Evolutionary conservation across 2,888 invertebrate species (phyloP).

Genomic region (Metacarcinus magister): DNA sequence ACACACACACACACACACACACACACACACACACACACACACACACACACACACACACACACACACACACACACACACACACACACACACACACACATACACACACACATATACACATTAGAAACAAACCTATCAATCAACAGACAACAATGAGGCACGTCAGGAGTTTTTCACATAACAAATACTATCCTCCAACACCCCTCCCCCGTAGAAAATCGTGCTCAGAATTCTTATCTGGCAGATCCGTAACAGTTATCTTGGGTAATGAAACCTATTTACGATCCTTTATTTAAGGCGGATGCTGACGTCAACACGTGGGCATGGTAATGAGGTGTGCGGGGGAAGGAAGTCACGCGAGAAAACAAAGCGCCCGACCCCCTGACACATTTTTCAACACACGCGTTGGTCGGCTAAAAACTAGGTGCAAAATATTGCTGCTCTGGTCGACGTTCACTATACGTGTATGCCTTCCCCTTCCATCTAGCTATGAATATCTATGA

Average conservation of each 20-base stretch:
- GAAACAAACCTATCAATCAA: background rate
- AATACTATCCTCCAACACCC: background rate
- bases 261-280: background rate
- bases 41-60: background rate
- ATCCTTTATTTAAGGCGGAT: background rate
- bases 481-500: too few species aligned
- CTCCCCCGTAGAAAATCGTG: too few species aligned
- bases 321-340: conserved; percentile 51
- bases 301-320: background rate
- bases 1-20: background rate
- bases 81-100: background rate
- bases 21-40: conserved; percentile 2
- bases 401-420: background rate
- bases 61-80: background rate
- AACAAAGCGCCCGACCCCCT: conserved; percentile 33
- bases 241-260: background rate
- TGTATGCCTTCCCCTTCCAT: too few species aligned
- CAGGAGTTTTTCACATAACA: background rate
- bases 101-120: background rate
- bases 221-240: background rate
- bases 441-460: background rate
- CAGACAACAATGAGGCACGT: background rate
- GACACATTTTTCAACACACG: conserved; percentile 3
- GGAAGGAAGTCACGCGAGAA: background rate
- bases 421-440: background rate